Conservation (phyloP, 2,797 vertebrate genomes). For the Pseudochirops cupreus region DNA sequence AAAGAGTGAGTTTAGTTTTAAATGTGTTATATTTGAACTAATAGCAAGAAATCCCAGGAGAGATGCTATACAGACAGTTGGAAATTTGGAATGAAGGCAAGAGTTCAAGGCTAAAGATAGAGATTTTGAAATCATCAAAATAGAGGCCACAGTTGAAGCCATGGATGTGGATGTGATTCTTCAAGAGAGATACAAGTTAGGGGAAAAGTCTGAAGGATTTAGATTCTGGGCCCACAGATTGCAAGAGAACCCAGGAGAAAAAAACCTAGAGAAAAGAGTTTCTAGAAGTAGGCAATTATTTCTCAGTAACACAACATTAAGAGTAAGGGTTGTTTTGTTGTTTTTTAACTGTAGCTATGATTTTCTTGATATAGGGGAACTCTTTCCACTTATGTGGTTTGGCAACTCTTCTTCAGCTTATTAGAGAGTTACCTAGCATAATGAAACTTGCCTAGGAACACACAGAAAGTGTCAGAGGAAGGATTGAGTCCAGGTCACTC, state of each 20-base stretch:
- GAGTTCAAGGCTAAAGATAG: conserved; percentile 28
- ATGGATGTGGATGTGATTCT: background rate
- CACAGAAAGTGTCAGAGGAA: background rate
- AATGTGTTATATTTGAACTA: conserved; percentile 9
- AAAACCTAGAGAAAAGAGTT: background rate
- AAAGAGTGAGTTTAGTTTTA: conserved; percentile 10
- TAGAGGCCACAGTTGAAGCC: background rate
- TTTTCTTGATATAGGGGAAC: background rate
- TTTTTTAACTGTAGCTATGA: background rate
- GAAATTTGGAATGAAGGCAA: conserved; percentile 21
- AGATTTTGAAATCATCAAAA: conserved; percentile 1
- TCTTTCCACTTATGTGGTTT: background rate
- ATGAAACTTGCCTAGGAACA: background rate
- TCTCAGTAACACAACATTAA: background rate
- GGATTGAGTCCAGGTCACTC: background rate
- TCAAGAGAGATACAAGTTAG: background rate
- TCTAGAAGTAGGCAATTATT: background rate
- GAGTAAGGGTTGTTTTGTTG: background rate
- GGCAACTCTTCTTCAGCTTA: background rate
- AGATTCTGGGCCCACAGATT: background rate
- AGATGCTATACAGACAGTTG: background rate
- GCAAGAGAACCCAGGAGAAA: background rate
- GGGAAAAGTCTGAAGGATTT: background rate
- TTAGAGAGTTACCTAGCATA: background rate
- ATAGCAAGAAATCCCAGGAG: background rate